Conservation (phyloP, 2,888 invertebrate genomes). For the Pachliopta kotzebuea region DNA sequence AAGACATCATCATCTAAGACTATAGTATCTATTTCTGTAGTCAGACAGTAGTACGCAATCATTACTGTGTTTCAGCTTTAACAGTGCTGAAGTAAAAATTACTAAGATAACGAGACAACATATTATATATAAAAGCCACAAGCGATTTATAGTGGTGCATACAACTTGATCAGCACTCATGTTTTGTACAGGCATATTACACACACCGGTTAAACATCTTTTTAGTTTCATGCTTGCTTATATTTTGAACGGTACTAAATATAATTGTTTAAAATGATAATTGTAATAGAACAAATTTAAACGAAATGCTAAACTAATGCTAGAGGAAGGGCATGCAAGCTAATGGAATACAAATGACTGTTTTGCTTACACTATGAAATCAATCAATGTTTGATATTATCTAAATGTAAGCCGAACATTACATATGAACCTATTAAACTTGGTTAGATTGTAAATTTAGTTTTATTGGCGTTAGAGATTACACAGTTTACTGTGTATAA, state of each 20-base stretch:
- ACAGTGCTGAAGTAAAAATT: too few species aligned
- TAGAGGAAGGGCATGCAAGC: conserved; percentile 39
- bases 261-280: conserved; percentile 31
- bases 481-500: too few species aligned
- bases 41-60: too few species aligned
- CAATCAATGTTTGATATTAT: conserved; percentile 59
- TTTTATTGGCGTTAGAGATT: conserved; percentile 3
- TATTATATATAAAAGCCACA: too few species aligned
- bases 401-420: conserved; percentile 27
- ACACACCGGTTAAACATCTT: too few species aligned
- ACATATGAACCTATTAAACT: conserved; percentile 29
- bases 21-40: too few species aligned
- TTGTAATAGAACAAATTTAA: conserved; percentile 32
- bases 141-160: too few species aligned
- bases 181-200: too few species aligned
- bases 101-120: too few species aligned
- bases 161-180: too few species aligned
- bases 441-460: conserved; percentile 17
- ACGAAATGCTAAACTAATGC: conserved; percentile 39
- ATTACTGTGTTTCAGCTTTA: too few species aligned
- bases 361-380: conserved; percentile 62
- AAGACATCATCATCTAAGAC: too few species aligned
- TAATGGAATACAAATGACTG: conserved; percentile 69
- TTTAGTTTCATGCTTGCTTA: background rate
- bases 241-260: conserved; percentile 7